Evolutionary conservation across 2,888 invertebrate species (phyloP).

Genomic region (Dromius quadrimaculatus): DNA sequence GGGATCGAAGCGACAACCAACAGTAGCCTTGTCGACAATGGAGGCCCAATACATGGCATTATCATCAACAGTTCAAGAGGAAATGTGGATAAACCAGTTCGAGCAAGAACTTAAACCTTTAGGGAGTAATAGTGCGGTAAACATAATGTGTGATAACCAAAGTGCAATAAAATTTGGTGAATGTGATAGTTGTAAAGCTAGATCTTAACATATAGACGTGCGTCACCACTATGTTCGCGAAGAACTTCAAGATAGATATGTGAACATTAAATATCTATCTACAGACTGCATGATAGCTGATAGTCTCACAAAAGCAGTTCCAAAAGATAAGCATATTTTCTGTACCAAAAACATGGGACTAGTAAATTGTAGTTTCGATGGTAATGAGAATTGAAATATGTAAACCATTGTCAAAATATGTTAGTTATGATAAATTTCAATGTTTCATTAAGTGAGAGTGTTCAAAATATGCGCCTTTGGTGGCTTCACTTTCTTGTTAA

Average conservation of each 20-base stretch:
- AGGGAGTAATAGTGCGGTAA: not conserved
- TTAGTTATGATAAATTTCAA: too few relatives aligned
- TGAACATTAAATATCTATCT: constrained; percentile 38
- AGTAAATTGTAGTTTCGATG: too few relatives aligned
- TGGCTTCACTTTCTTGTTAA: too few relatives aligned
- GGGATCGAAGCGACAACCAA: too few relatives aligned
- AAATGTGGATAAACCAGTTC: constrained; percentile 54
- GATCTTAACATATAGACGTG: constrained; percentile 55
- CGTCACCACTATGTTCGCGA: constrained; percentile 54
- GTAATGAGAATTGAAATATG: too few relatives aligned
- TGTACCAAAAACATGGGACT: constrained; percentile 19
- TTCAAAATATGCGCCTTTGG: too few relatives aligned
- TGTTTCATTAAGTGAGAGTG: too few relatives aligned
- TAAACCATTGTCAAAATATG: too few relatives aligned
- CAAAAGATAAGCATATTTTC: not conserved
- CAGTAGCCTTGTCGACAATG: too few relatives aligned
- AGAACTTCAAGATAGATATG: constrained; percentile 19
- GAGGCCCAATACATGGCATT: too few relatives aligned
- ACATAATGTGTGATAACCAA: constrained; percentile 53
- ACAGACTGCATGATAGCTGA: constrained; percentile 55
- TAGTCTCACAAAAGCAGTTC: constrained; percentile 60
- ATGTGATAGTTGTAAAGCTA: constrained; percentile 47
- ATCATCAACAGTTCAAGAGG: too few relatives aligned
- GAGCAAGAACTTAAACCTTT: constrained; percentile 16
- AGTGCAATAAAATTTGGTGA: constrained; percentile 53